Evolutionary conservation across 2,888 invertebrate genomes (phyloP), one percentile per base, ranked within the genome.

Genomic region (Rugalucina vietnamica): DNA sequence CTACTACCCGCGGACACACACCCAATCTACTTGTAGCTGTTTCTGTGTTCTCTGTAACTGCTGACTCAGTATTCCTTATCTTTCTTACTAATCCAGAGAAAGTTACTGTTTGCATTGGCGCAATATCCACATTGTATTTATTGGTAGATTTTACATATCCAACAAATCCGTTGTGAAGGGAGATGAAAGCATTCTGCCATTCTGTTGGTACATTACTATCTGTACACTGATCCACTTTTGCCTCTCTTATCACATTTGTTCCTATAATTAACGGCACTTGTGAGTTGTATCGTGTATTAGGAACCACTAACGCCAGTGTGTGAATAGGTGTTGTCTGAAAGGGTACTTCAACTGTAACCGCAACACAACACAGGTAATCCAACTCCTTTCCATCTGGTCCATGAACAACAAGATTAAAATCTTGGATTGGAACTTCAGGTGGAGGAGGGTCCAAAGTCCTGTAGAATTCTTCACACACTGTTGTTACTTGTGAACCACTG

Each of bases 361-460:
- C 32, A 29, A 70, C 50, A 39, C 54, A 69, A 21, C 77, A 65
- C 65, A 24, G 65, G 29, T 77, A 65, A 21, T 69, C 18, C 49
- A 77, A 70, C 29, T 65, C 37, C 39, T 8, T 43, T 43, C 43
- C 43, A 43, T 43, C 43, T 12, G 43, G 43, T 43, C 43, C 43
- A 12, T 43, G 43, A 43, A 43, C 10, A 12, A 12, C 18, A 18
- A 43, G 43, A 18, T 43, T 43, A 43, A 43, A 43, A n/a, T n/a
- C 21, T 49, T 69, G 49, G 57, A 69, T 77, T 21, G 77, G 24
- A 21, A 29, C 43, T 29, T 70, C 77, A 43, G 43, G 43, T 43
- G 43, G 43, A 12, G 43, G 8, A 43, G 43, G 43, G 43, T 43
- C 43, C 43, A 43, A 18, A 12, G 43, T 43, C 18, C 43, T 43